These are phyloP conservation scores for Pholis gunnellus DNA, from an alignment of 2,113 vertebrate species.

Conservation along the genomic window DNA sequence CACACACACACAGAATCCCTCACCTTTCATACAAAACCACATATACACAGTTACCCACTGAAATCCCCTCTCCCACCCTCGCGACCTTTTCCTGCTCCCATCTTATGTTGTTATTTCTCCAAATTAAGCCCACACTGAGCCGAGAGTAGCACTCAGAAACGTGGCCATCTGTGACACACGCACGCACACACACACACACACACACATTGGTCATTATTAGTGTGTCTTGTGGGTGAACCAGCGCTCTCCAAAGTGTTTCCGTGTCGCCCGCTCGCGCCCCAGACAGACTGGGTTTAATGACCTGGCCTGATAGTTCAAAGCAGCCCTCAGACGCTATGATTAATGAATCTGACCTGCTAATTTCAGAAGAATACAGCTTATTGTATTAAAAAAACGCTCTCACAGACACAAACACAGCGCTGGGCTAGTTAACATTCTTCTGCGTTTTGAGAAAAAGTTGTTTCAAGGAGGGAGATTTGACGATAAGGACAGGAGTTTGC, in stretches of 20 bases:
- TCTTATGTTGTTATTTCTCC: constrained; percentile 78
- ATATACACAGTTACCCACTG: not conserved
- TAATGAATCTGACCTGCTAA: constrained; percentile 85
- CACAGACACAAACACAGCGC: constrained; percentile 70
- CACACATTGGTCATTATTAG: constrained; percentile 76
- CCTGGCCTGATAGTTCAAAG: constrained; percentile 86
- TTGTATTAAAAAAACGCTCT: constrained; percentile 73
- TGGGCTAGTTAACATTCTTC: constrained; percentile 82
- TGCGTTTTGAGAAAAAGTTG: constrained; percentile 65
- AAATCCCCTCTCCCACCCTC: constrained; percentile 38
- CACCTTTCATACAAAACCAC: constrained; percentile 7
- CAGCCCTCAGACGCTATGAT: constrained; percentile 80
- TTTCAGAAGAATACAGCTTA: constrained; percentile 84
- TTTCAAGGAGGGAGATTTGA: constrained; percentile 71
- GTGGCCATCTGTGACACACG: constrained; percentile 52
- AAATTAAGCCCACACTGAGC: constrained; percentile 79
- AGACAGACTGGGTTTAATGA: constrained; percentile 82
- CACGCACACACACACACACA: constrained; percentile 35
- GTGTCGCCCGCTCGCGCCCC: constrained; percentile 79
- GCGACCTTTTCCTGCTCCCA: constrained; percentile 73
- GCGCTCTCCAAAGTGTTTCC: constrained; percentile 83
- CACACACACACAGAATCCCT: not conserved
- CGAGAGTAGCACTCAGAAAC: constrained; percentile 50
- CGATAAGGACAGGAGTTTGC: constrained; percentile 79
- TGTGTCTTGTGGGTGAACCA: constrained; percentile 79